Base-by-base conservation (phyloP, 2,888 invertebrate species). In the Tinea pellionella region DNA sequence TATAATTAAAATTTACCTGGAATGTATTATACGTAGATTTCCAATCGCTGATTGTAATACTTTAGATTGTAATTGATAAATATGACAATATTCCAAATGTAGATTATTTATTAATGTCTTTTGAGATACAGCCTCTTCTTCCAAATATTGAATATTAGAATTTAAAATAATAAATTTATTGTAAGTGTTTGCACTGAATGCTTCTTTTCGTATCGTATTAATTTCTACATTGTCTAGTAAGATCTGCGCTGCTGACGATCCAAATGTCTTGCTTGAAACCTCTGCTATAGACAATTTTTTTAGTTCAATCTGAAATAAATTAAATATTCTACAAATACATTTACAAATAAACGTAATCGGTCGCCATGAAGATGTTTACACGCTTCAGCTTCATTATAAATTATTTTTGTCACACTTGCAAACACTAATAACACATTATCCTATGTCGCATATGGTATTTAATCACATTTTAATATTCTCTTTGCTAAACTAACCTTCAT, bases 111-210 rank as follows among this genome's bases (percentile, higher is more conserved):
- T 90, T 15, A 91, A 79, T 0, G 91, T 90, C 62, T 89, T 80
- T 53, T 89, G 88, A 19, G 89, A 89, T 69, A 93, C 91, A 0
- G 93, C 91, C 56, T 89, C 90, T n/a, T 84, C 78, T 70, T 90
- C 89, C 53, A 93, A 88, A 30, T 81, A 75, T 59, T 87, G 75
- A 61, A 93, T 87, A 9, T 89, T 88, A 53, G 91, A 89, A 72
- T 92, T 91, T 62, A 88, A 84, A 15, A 92, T 89, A 65, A 80
- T 79, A 8, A 94, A 89, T 58, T 89, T 82, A 64, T 89, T 89
- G 67, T 93, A 90, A 47, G 89, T 89, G 67, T 90, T 89, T 1
- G 92, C 91, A 59, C 89, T 89, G 69, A 94, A 93, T 0, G 93
- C 93, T 58, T 90, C 89, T 41, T 86, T 77, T 16, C 88, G 81